Percentiles rank a stretch among this genome's conserved stretches.
Conservation (phyloP, 2,888 invertebrate species). For the Acronicta alni region DNA sequence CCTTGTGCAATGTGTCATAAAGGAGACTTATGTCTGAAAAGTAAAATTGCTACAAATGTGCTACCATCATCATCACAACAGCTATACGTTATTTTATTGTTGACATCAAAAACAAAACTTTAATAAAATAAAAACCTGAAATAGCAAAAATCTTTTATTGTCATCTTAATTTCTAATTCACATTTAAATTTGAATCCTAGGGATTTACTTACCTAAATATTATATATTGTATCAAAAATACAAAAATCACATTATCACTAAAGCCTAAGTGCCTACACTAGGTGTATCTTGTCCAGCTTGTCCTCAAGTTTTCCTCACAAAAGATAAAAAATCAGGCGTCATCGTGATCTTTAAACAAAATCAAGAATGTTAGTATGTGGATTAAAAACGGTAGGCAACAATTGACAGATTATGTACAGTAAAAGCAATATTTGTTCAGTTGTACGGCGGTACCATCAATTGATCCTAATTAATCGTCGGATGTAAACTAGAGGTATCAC, state of each 20-base stretch:
- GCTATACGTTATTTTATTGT: slow-evolving; percentile 70
- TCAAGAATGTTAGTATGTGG: slow-evolving; percentile 1
- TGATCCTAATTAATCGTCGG: no score
- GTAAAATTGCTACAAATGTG: slow-evolving; percentile 34
- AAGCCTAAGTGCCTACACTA: slow-evolving; percentile 12
- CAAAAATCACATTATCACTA: slow-evolving; percentile 18
- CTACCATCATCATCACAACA: slow-evolving; percentile 49
- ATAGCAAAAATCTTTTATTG: slow-evolving; percentile 78
- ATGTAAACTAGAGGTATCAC: no score
- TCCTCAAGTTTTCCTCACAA: background rate
- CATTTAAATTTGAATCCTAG: slow-evolving; percentile 35
- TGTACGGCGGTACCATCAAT: no score
- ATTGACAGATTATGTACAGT: background rate
- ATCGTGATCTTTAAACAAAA: slow-evolving; percentile 73
- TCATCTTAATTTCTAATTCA: slow-evolving; percentile 48
- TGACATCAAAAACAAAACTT: slow-evolving; percentile 78
- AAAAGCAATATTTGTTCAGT: no score
- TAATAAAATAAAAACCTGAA: slow-evolving; percentile 79
- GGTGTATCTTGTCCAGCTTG: slow-evolving; percentile 5
- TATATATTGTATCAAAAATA: slow-evolving; percentile 40
- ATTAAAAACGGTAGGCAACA: no score
- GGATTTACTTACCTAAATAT: slow-evolving; percentile 13
- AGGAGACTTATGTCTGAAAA: slow-evolving; percentile 9
- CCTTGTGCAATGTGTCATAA: slow-evolving; percentile 33
- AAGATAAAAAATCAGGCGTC: slow-evolving; percentile 49